Evolutionary conservation across 2,797 vertebrate species (phyloP), one percentile per base, ranked within the genome.

Genomic region (Sebastes iracundus): DNA sequence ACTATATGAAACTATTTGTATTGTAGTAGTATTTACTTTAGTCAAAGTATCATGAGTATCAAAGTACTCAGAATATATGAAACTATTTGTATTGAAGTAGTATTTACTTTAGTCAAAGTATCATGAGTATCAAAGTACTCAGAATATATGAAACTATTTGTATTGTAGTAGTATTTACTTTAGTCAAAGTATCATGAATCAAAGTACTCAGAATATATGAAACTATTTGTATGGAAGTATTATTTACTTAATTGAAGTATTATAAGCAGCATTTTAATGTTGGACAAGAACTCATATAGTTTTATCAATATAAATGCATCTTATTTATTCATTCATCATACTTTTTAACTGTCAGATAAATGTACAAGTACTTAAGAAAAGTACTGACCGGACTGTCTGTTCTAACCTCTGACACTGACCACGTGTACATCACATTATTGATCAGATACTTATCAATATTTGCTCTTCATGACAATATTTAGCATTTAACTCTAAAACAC

Each of bases 11-110:
- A 13, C 35, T 13, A 38, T 38, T 38, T 38, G 12, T 38, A 0
- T 38, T 0, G 35, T 0, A 38, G 2, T 38, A 38, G 0, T 35
- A 4, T 38, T 13, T 38, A 6, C 35, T 38, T 35, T 12, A 35
- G 11, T 35, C 33, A 35, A 12, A 35, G 33, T 35, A 35, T 33
- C 0, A 11, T 35, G 55, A 16, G 13, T 1, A 58, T 58, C 6
- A 27, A 58, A 14, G 6, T 56, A 56, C 13, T 56, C 6, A 3
- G 23, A 7, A 25, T 58, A 58, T 7, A 27, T 27, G 23, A 58
- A 25, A 14, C 55, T 27, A 8, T 7, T 58, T 58, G 1, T 33
- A 4, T 32, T 0, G 32, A 7, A 7, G 13, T 18, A 59, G 0
- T 28, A 18, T 8, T 27, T 16, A 8, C 13, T 8, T 58, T 3